phyloP scores from a whole-genome alignment of 1,140 invertebrate species.

The Colletes latitarsis region DNA sequence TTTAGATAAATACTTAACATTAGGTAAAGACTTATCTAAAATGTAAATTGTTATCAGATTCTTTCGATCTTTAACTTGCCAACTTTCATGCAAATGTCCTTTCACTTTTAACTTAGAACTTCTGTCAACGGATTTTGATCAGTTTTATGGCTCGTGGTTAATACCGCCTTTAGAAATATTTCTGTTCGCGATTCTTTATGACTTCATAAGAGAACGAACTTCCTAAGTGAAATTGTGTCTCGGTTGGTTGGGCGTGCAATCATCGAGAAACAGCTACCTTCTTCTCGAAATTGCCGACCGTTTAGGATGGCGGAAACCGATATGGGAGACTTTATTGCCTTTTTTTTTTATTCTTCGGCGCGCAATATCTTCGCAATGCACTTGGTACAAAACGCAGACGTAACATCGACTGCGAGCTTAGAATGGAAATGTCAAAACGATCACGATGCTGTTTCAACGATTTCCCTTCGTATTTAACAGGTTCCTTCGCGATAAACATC shows the following conservation, averaged over 20 bases:
- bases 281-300: conserved; percentile 19
- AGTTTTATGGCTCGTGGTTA: neutral
- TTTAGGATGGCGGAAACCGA: conserved; percentile 33
- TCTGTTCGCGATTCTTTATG: neutral
- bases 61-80: no score
- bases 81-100: neutral
- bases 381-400: conserved; percentile 1
- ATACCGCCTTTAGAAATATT: neutral
- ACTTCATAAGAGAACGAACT: conserved; percentile 24
- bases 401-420: conserved; percentile 10
- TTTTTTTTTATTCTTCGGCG: neutral
- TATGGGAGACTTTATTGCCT: conserved; percentile 40
- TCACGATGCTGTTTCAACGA: conserved; percentile 41
- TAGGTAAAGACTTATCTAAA: no score
- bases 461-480: neutral
- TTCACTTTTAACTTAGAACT: neutral
- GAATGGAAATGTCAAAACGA: conserved; percentile 63
- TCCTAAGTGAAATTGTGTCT: conserved; percentile 49
- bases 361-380: conserved; percentile 23
- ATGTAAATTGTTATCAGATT: no score
- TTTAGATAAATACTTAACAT: no score
- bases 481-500: neutral
- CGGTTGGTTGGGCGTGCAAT: conserved; percentile 47
- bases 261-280: conserved; percentile 29
- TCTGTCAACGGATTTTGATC: conserved; percentile 15